Evolutionary conservation across 2,888 invertebrate genomes (phyloP).

Genomic region (Dyspetes luteomarginatus): DNA sequence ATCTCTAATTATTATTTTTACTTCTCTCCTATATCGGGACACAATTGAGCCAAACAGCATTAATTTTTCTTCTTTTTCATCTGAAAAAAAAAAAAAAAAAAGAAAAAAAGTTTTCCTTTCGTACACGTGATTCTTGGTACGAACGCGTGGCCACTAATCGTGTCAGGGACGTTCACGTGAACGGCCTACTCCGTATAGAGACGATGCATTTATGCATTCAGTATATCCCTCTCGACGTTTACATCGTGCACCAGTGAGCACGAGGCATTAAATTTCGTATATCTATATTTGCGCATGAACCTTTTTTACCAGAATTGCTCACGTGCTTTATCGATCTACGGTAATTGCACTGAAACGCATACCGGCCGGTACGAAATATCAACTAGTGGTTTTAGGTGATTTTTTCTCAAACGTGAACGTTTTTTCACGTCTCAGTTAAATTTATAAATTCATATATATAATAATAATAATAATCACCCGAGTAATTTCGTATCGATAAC

Average conservation of each 20-base stretch:
- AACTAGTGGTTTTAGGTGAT: not conserved
- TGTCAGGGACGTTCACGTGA: constrained; percentile 75
- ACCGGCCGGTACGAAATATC: not conserved
- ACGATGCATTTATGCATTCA: constrained; percentile 1
- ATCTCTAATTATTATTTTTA: not conserved
- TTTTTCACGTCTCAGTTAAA: not conserved
- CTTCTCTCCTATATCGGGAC: not conserved
- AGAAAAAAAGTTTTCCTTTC: constrained; percentile 48
- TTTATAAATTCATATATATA: constrained; percentile 15
- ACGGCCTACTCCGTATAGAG: constrained; percentile 71
- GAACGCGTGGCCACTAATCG: constrained; percentile 34
- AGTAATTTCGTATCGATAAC: constrained; percentile 13
- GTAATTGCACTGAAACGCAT: not conserved
- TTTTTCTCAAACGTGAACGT: not conserved
- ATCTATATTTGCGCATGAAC: not conserved
- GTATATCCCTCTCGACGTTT: not conserved
- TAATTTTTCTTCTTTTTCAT: not conserved
- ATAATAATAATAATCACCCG: not conserved
- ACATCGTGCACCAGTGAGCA: constrained; percentile 2
- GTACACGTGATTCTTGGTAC: constrained; percentile 51
- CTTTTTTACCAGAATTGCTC: not conserved
- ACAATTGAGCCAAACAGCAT: not conserved
- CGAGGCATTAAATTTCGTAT: not conserved
- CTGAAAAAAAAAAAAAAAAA: too few relatives aligned
- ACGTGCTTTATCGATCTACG: not conserved